A percentile compares a stretch with the other conserved stretches of the same genome.
Conservation (phyloP, 1,140 invertebrate genomes). For the Teleogryllus occipitalis region DNA sequence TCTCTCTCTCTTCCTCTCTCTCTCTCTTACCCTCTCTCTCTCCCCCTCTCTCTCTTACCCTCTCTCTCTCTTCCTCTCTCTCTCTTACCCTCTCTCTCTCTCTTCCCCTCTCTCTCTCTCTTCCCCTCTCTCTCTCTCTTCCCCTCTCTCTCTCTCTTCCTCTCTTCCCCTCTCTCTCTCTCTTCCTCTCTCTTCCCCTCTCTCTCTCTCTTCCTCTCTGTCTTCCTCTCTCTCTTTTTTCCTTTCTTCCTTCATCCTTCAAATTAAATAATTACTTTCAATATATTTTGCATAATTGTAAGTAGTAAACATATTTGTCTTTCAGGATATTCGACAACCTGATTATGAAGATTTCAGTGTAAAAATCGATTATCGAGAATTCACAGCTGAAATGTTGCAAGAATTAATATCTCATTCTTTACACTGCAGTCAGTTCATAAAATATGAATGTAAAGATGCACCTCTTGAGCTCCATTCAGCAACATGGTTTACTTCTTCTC, state of each 20-base stretch:
- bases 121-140: too few species aligned
- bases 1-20: too few species aligned
- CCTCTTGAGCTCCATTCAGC: slow-evolving; percentile 78
- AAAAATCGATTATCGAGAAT: slow-evolving; percentile 78
- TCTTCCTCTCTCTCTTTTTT: too few species aligned
- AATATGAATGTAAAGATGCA: slow-evolving; percentile 84
- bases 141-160: too few species aligned
- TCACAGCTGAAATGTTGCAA: slow-evolving; percentile 81
- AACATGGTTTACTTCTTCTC: slow-evolving; percentile 82
- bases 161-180: too few species aligned
- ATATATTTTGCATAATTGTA: not conserved
- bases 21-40: too few species aligned
- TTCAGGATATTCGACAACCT: slow-evolving; percentile 62
- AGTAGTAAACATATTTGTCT: not conserved
- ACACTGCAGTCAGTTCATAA: slow-evolving; percentile 81
- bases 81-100: too few species aligned
- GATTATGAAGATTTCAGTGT: slow-evolving; percentile 70
- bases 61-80: too few species aligned
- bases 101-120: too few species aligned
- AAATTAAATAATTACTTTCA: not conserved
- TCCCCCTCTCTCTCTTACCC: too few species aligned
- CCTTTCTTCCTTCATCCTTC: not conserved
- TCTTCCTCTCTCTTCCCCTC: too few species aligned
- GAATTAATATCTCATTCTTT: slow-evolving; percentile 81
- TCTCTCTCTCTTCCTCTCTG: too few species aligned